A percentile compares a stretch with the other conserved stretches of the same genome.
Conservation (phyloP, 1,140 invertebrate genomes). For the Drosophila oshimai region DNA sequence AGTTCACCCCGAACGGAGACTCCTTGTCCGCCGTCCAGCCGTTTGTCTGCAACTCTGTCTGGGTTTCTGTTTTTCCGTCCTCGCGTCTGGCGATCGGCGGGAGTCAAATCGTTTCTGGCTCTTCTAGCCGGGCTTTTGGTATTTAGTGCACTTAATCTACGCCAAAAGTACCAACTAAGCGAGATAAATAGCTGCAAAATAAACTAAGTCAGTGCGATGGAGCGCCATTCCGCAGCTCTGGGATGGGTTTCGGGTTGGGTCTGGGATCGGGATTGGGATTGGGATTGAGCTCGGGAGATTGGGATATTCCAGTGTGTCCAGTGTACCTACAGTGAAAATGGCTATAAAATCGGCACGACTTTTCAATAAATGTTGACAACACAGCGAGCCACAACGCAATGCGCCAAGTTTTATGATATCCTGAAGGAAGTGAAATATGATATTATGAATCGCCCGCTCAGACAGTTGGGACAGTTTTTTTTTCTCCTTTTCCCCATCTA, state of each 20-base stretch:
- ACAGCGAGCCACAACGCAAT: slow-evolving; percentile 64
- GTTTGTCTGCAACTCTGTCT: slow-evolving; percentile 36
- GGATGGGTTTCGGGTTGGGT: slow-evolving; percentile 15
- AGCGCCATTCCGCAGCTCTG: slow-evolving; percentile 48
- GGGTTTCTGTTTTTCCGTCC: slow-evolving; percentile 38
- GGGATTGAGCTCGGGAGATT: slow-evolving; percentile 2
- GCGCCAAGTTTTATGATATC: slow-evolving; percentile 80
- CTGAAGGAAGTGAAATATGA: slow-evolving; percentile 82
- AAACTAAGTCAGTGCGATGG: slow-evolving; percentile 65
- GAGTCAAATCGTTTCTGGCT: slow-evolving; percentile 62
- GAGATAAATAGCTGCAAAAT: slow-evolving; percentile 82
- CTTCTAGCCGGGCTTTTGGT: slow-evolving; percentile 55
- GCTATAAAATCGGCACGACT: slow-evolving; percentile 82
- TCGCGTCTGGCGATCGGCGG: slow-evolving; percentile 50
- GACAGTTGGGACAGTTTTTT: slow-evolving; percentile 75
- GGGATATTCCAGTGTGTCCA: slow-evolving; percentile 34
- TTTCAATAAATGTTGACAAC: slow-evolving; percentile 82
- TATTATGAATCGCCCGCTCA: slow-evolving; percentile 76
- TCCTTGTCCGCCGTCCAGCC: slow-evolving; percentile 44
- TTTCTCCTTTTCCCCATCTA: neutral
- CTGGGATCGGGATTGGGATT: neutral
- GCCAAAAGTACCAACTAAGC: slow-evolving; percentile 77
- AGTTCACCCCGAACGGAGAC: slow-evolving; percentile 20
- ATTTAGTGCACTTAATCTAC: slow-evolving; percentile 82
- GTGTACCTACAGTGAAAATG: slow-evolving; percentile 63